Evolutionary conservation across 2,113 vertebrate genomes (phyloP), one percentile per base, ranked within the genome.

Genomic region (Phoxinus phoxinus): DNA sequence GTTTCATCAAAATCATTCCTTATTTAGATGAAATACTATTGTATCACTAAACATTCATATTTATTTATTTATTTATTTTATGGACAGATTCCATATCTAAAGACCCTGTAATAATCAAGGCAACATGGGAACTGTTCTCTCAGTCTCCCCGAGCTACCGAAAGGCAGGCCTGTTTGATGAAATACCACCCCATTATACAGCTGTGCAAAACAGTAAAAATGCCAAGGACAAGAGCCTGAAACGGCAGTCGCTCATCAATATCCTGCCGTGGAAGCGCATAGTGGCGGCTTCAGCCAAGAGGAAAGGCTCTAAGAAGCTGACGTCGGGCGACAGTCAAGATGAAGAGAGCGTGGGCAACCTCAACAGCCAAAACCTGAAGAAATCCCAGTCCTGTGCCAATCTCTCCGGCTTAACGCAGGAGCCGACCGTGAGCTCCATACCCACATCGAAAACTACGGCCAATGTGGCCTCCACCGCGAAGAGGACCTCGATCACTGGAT

Each of bases 351-450:
- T 96, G 6, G 94, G 95, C 6, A 94, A 94, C 82, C 95, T 96
- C 87, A 95, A 96, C 90, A 96, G 95, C 90, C 93, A 96, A 92
- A 97, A 96, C 92, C 94, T 97, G 86, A 97, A 97, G 93, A 98
- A 97, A 90, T 97, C 97, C 21, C 96, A 97, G 89, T 97, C 97
- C 53, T 98, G 96, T 15, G 96, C 97, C 83, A 97, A 98, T 93
- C 95, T 97, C 37, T 95, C 96, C 48, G 94, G 94, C 0, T 97
- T 96, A 27, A 92, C 95, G 77, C 96, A 96, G 90, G 95, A 96
- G 72, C 93, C 94, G 27, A 89, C 92, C 0, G 84, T 51, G 12
- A 80, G 72, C 85, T 58, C 94, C 93, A 94, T 96, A 91, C 91
- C 94, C 90, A 91, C 89, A 63, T 96, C 95, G 88, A 96, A 96